Evolutionary conservation across 2,113 vertebrate species (phyloP), one percentile per base, ranked within the genome.

Genomic region (Peucedramus taeniatus): DNA sequence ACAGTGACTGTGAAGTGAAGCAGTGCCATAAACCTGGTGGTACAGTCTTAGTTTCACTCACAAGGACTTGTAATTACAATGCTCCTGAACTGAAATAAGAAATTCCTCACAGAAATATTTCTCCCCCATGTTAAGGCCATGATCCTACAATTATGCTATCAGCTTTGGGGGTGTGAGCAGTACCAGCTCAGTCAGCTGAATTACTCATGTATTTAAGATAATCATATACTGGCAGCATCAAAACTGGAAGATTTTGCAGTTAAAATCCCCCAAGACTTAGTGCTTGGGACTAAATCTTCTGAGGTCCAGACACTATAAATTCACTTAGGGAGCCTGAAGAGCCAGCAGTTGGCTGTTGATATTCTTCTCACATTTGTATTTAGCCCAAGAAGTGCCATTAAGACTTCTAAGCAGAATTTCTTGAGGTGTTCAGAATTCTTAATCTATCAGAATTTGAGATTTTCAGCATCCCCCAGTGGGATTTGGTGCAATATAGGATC

Each of bases 21-120:
- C 90, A 96, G 69, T 97, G 71, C 72, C 95, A 96, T 92, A 97
- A 97, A 98, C 95, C 75, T 80, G 80, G 66, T 51, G 54, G 89
- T 86, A 60, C 21, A 92, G 78, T 65, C 81, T 95, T 86, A 88
- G 89, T 96, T 97, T 90, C 56, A 79, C 57, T 80, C 80, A 69
- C 31, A 85, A 90, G 54, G 69, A 89, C 37, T 95, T 93, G 83
- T 26, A n/a, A 87, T 53, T 70, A 64, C 72, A 86, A 24, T 39
- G 54, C n/a, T 54, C 15, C 82, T 61, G 31, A 71, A 65, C 47
- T 31, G 66, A 87, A 80, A 49, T 61, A 64, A 77, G 66, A 89
- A 96, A 93, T 82, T 26, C 28, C 26, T 11, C 26, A n/a, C 54
- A 71, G 64, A 83, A 91, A 51, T 64, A 40, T 35, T 90, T 76